These are phyloP conservation scores for Trachelus stipa DNA, from an alignment of 2,888 invertebrate species.

Conservation along the genomic window DNA sequence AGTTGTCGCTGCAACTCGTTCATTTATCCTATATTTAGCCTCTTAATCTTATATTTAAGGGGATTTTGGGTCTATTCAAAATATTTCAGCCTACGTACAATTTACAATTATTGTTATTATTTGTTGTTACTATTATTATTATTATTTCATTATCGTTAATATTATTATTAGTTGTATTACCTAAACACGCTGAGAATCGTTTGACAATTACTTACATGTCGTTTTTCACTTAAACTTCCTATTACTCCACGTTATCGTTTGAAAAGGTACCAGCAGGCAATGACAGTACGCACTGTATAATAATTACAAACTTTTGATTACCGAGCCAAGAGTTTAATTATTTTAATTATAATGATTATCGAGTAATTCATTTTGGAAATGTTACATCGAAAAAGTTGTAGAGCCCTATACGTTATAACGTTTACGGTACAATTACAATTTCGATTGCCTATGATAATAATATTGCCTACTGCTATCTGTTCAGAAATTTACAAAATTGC, in stretches of 20 bases:
- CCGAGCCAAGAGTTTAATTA: constrained; percentile 21
- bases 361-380: constrained; percentile 12
- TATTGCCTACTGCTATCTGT: constrained; percentile 36
- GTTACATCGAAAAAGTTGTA: neutral
- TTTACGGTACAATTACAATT: constrained; percentile 9
- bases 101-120: neutral
- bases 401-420: neutral
- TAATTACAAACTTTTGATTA: constrained; percentile 19
- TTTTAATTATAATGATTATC: constrained; percentile 21
- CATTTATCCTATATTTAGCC: neutral
- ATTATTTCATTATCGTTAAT: neutral
- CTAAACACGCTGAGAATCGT: neutral
- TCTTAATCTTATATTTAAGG: neutral
- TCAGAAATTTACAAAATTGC: constrained; percentile 30
- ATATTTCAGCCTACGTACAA: neutral
- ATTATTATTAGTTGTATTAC: neutral
- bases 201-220: neutral
- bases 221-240: neutral
- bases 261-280: constrained; percentile 34
- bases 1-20: neutral
- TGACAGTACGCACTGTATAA: constrained; percentile 25
- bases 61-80: neutral
- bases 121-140: neutral
- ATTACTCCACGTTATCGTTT: constrained; percentile 24
- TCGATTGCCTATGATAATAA: constrained; percentile 21